Conservation (phyloP, 2,888 invertebrate species). For the Balanococcus diminutus region DNA sequence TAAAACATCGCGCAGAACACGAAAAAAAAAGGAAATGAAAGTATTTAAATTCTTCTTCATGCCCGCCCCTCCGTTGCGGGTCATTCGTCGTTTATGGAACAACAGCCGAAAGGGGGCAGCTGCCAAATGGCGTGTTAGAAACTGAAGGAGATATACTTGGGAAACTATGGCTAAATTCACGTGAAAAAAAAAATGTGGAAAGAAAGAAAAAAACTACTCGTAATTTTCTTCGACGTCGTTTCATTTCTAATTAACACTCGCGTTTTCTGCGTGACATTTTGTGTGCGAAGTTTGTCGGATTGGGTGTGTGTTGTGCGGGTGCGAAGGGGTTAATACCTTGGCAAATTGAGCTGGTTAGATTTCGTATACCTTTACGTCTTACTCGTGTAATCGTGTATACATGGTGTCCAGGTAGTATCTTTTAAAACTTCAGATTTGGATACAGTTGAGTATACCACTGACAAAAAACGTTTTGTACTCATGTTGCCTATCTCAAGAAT, state of each 20-base stretch:
- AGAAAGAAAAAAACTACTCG: background rate
- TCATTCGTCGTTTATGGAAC: background rate
- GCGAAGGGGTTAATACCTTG: background rate
- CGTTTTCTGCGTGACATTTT: background rate
- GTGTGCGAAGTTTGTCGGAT: background rate
- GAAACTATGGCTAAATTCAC: background rate
- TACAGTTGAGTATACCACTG: too few relatives aligned
- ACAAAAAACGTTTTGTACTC: too few relatives aligned
- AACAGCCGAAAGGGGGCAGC: background rate
- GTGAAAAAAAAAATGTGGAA: background rate
- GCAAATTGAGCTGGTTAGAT: background rate
- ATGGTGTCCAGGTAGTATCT: too few relatives aligned
- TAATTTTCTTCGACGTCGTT: background rate
- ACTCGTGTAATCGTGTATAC: too few relatives aligned
- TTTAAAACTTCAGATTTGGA: too few relatives aligned
- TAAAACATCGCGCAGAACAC: background rate
- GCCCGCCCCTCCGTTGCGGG: background rate
- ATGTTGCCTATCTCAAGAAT: too few relatives aligned
- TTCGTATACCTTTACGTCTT: too few relatives aligned
- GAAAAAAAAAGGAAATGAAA: slow-evolving; percentile 13
- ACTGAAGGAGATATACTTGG: background rate
- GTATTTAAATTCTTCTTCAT: background rate
- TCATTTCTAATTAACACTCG: background rate
- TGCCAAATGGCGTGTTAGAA: background rate
- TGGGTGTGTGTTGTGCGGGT: background rate